Evolutionary conservation across 64 coral and sea anemone genomes (phyloP).

Genomic region (Stichodactyla helianthus): DNA sequence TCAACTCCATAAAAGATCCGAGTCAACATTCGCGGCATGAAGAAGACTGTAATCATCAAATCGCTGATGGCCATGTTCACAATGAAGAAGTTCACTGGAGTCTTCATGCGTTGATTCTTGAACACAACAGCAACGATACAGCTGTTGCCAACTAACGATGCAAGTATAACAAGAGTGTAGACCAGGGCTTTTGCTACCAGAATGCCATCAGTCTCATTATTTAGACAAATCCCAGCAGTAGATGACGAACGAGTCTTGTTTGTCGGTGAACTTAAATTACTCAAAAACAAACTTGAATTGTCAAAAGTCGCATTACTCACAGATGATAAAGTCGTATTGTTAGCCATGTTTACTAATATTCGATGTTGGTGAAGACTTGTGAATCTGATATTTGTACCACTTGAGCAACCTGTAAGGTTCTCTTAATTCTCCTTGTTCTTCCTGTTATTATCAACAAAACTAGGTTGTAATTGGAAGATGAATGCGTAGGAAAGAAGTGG

Average conservation of each 20-base stretch:
- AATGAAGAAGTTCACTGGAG: conserved; percentile 44
- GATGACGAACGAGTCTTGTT: not conserved
- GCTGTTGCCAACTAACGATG: conserved; percentile 32
- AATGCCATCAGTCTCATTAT: not conserved
- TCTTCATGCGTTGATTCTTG: conserved; percentile 32
- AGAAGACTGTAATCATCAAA: conserved; percentile 46
- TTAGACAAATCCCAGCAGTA: not conserved
- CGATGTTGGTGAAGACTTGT: not conserved
- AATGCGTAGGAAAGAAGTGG: not conserved
- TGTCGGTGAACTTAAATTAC: not conserved
- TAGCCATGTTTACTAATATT: not conserved
- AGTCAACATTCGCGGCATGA: conserved; percentile 55
- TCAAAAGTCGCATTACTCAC: not conserved
- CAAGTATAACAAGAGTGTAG: conserved; percentile 36
- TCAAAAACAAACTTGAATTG: not conserved
- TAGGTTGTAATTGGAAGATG: not conserved
- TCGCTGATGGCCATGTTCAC: conserved; percentile 38
- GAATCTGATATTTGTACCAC: not conserved
- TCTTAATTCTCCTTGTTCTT: not conserved
- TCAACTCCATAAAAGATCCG: conserved; percentile 26
- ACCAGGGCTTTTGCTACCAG: not conserved
- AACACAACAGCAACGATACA: conserved; percentile 34
- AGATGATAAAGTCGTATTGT: not conserved
- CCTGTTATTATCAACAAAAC: not conserved
- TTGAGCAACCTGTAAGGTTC: not conserved